Base-by-base conservation (phyloP, 2,797 vertebrate genomes). In the Rhinogobio ventralis region DNA sequence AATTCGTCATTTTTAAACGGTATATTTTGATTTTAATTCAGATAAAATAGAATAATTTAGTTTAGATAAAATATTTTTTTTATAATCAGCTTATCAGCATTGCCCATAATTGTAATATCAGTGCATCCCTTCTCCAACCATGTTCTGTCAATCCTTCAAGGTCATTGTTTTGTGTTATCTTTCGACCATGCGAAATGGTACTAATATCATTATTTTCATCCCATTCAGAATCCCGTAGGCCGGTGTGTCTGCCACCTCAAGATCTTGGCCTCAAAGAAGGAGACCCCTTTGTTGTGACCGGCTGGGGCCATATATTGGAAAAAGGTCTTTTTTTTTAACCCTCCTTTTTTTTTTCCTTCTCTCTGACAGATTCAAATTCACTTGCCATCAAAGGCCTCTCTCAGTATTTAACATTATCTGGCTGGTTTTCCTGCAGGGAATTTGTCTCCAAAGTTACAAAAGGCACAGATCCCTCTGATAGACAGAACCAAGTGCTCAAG, bases 161-260 rank as follows among this genome's bases (percentile, higher is more conserved):
- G 7, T 72, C 14, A 20, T 0, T 73, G 8, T 51, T 73, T 30
- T 51, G 15, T 10, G 45, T 51, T 51, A 2, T 33, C 9, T 13
- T 74, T 33, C 0, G 1, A 11, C n/a, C n/a, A 46, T 17, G 49
- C 20, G 0, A 33, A 75, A 55, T 53, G 72, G 7, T 20, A n/a
- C 10, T 39, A 51, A 55, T 53, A 1, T 76, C 19, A 49, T 9
- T 28, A 3, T 82, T 1, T 42, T 46, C 1, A 10, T 73, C 28
- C 79, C 30, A 17, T 81, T 0, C 90, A 99, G 98, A 7, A 4
- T 79, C 49, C 3, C 87, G 90, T 25, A 95, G 75, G 49, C 96
- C 98, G 0, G 95, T 96, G 87, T 99, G 98, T 90, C 91, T 99
- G 76, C 96, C 97, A 67, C 96, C 96, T 33, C 93, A 93, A 10